These are phyloP conservation scores for Procambarus clarkii DNA, from an alignment of 1,140 invertebrate genomes.

Conservation along the genomic window DNA sequence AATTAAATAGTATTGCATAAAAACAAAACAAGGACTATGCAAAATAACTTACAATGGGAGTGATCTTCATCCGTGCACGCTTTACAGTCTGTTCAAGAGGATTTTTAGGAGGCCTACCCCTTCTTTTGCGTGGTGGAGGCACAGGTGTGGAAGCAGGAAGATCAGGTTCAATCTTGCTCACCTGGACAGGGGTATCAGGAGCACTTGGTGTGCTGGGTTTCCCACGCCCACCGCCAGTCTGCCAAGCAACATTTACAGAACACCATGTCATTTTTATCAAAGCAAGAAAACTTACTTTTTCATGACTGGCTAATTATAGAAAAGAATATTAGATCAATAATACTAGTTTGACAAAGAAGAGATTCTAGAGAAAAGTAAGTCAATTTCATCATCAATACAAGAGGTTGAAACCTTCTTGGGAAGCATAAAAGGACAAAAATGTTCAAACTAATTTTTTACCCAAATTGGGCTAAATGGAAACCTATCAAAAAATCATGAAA, in stretches of 20 bases:
- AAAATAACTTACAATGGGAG: slow-evolving; percentile 36
- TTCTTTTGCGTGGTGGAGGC: neutral
- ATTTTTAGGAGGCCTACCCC: slow-evolving; percentile 31
- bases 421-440: too few relatives aligned
- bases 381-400: too few relatives aligned
- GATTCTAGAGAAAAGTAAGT: too few relatives aligned
- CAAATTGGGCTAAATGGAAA: too few relatives aligned
- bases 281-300: too few relatives aligned
- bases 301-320: too few relatives aligned
- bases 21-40: neutral
- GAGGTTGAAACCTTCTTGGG: too few relatives aligned
- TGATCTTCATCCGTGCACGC: slow-evolving; percentile 29
- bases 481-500: too few relatives aligned
- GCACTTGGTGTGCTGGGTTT: neutral
- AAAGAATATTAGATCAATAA: too few relatives aligned
- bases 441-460: too few relatives aligned
- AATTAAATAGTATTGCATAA: too few relatives aligned
- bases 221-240: neutral
- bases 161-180: neutral
- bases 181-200: neutral
- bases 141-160: neutral
- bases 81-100: neutral
- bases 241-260: neutral
- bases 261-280: neutral
- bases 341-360: too few relatives aligned